Evolutionary conservation across 2,888 invertebrate species (phyloP).

Genomic region (Drosophila lacicola): DNA sequence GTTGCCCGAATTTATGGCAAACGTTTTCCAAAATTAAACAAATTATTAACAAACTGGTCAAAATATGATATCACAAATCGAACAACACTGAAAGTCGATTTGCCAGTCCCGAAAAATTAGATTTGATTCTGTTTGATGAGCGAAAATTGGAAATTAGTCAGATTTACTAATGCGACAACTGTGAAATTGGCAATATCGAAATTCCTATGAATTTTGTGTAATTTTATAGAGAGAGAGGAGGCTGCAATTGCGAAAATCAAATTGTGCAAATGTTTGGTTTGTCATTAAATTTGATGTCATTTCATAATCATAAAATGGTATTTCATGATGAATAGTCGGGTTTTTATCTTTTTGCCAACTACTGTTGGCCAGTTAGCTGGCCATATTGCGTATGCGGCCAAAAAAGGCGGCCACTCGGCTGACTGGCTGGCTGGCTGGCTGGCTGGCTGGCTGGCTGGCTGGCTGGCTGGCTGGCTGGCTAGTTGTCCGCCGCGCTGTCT

Average conservation of each 20-base stretch:
- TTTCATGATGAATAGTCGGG: slow-evolving; percentile 33
- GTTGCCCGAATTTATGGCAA: not conserved
- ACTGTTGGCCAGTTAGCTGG: slow-evolving; percentile 12
- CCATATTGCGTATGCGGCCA: slow-evolving; percentile 21
- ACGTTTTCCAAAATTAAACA: not conserved
- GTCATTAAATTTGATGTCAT: slow-evolving; percentile 37
- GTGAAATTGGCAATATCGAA: not conserved
- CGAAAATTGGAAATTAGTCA: slow-evolving; percentile 1
- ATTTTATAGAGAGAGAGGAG: slow-evolving; percentile 9
- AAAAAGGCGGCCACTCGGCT: slow-evolving; percentile 43
- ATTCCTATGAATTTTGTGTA: not conserved
- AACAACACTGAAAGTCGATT: too few species aligned
- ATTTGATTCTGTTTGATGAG: not conserved
- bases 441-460: slow-evolving; percentile 6
- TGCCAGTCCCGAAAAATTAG: not conserved
- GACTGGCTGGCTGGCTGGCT: slow-evolving; percentile 1
- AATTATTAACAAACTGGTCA: not conserved
- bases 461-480: slow-evolving; percentile 1
- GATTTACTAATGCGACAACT: not conserved
- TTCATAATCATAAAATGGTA: slow-evolving; percentile 49
- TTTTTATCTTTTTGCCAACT: slow-evolving; percentile 11
- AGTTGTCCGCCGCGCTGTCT: too few species aligned
- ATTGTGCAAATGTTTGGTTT: slow-evolving; percentile 33
- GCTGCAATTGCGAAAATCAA: slow-evolving; percentile 7
- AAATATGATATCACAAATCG: slow-evolving; percentile 4